Evolutionary conservation across 2,888 invertebrate genomes (phyloP).

Genomic region (Autographa gamma): DNA sequence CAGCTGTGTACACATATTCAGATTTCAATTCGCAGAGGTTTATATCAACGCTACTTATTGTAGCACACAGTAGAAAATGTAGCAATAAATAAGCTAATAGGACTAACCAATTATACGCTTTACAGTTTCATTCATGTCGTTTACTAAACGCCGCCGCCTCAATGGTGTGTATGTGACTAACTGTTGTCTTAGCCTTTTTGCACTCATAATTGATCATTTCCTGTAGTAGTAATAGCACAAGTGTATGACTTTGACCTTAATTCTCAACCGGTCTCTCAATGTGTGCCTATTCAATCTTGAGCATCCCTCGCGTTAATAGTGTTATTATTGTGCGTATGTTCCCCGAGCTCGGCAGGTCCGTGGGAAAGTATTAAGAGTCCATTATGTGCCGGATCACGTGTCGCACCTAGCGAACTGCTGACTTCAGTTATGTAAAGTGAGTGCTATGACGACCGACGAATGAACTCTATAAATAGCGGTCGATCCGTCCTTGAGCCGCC

Average conservation of each 20-base stretch:
- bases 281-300: conserved; percentile 57
- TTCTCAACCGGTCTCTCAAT: conserved; percentile 37
- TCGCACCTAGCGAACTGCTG: conserved; percentile 75
- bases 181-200: conserved; percentile 18
- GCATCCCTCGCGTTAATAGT: conserved; percentile 68
- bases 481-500: conserved; percentile 87
- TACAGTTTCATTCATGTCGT: background rate
- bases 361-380: conserved; percentile 75
- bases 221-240: conserved; percentile 38
- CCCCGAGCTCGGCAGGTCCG: conserved; percentile 69
- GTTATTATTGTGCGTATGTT: conserved; percentile 69
- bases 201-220: conserved; percentile 40
- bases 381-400: conserved; percentile 73
- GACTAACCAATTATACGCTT: background rate
- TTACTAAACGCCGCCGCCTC: conserved; percentile 3
- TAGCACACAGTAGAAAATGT: background rate
- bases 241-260: conserved; percentile 67
- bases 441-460: conserved; percentile 83
- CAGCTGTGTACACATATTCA: background rate
- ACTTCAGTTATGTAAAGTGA: conserved; percentile 85
- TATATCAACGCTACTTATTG: background rate
- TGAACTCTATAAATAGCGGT: conserved; percentile 87
- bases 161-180: conserved; percentile 1
- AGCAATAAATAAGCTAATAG: background rate
- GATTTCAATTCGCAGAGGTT: background rate